phyloP scores from a whole-genome alignment of 2,113 vertebrate species.

The Sakesphorus luctuosus region DNA sequence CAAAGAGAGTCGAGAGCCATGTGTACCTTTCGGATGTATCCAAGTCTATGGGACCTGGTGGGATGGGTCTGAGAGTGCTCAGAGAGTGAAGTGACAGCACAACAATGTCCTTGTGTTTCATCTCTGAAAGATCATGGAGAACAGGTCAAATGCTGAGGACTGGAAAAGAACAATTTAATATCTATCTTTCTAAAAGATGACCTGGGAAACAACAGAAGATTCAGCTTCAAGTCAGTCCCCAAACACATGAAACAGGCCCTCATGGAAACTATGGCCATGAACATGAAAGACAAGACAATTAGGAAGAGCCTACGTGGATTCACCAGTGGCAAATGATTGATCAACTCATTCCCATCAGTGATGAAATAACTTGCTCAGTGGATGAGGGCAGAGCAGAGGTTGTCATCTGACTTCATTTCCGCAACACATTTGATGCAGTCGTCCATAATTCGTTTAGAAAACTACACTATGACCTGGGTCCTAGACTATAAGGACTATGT shows the following conservation, averaged over 20 bases:
- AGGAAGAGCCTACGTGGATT: not conserved
- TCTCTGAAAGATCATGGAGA: not conserved
- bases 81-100: not conserved
- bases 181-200: not conserved
- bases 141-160: not conserved
- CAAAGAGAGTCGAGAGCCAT: not conserved
- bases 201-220: not conserved
- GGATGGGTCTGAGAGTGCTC: not conserved
- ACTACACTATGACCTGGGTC: not conserved
- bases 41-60: not conserved
- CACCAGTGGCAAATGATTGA: not conserved
- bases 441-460: not conserved
- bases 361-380: not conserved
- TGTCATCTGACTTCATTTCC: not conserved
- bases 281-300: not conserved
- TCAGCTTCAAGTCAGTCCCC: not conserved
- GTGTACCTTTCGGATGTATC: not conserved
- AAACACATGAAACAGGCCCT: not conserved
- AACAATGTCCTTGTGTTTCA: not conserved
- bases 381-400: not conserved
- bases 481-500: not conserved
- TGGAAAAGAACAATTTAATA: not conserved
- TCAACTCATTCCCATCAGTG: not conserved
- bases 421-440: not conserved
- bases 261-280: not conserved